These are phyloP conservation scores for Archips crataeganus DNA, from an alignment of 2,888 invertebrate genomes.

Conservation along the genomic window DNA sequence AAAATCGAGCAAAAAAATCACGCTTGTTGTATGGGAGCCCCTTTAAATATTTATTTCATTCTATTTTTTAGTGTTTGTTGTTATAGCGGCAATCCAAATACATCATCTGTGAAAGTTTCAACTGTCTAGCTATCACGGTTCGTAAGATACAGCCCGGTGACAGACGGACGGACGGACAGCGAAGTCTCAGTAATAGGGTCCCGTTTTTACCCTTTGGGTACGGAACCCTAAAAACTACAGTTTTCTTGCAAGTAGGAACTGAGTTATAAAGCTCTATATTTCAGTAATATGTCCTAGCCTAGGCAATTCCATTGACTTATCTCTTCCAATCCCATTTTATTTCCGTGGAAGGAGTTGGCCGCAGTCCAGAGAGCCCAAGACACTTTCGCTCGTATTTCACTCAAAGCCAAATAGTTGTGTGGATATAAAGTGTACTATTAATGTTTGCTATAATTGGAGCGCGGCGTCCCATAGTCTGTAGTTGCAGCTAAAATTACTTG, in stretches of 20 bases:
- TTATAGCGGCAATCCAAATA: too few relatives aligned
- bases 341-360: constrained; percentile 58
- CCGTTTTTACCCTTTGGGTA: too few relatives aligned
- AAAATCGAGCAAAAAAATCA: too few relatives aligned
- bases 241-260: not conserved
- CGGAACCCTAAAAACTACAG: too few relatives aligned
- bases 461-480: constrained; percentile 74
- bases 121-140: too few relatives aligned
- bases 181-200: too few relatives aligned
- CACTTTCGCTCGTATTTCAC: constrained; percentile 72
- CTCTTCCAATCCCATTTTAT: constrained; percentile 35
- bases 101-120: too few relatives aligned
- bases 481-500: constrained; percentile 32
- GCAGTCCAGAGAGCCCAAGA: constrained; percentile 64
- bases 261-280: not conserved
- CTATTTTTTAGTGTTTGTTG: too few relatives aligned
- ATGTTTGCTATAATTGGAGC: constrained; percentile 68
- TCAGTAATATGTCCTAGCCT: not conserved
- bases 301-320: constrained; percentile 24
- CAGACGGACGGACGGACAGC: too few relatives aligned
- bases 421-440: constrained; percentile 70
- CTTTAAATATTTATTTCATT: too few relatives aligned
- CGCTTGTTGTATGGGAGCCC: too few relatives aligned
- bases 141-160: too few relatives aligned
- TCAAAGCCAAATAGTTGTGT: constrained; percentile 71